A percentile compares a stretch with the other conserved stretches of the same genome.
Evolutionary conservation across 2,888 invertebrate species (phyloP).

Genomic region (Drosophila vallismaia): DNA sequence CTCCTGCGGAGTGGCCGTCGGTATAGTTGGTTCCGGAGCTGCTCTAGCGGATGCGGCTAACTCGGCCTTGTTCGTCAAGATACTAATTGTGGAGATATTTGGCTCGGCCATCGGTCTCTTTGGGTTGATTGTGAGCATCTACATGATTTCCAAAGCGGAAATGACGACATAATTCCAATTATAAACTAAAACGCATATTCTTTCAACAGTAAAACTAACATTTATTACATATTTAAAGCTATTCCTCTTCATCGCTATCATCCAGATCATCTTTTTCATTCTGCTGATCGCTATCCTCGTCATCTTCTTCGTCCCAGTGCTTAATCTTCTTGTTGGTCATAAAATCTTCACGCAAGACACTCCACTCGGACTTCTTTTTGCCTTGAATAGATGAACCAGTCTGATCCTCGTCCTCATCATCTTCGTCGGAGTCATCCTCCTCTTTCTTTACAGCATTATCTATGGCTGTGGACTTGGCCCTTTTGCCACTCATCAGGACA

Average conservation of each 20-base stretch:
- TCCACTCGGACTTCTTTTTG: slow-evolving; percentile 86
- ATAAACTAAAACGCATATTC: slow-evolving; percentile 7
- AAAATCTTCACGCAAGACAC: slow-evolving; percentile 91
- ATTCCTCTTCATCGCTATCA: slow-evolving; percentile 46
- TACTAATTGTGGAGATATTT: slow-evolving; percentile 99
- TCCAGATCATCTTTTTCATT: slow-evolving; percentile 15
- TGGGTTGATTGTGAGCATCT: slow-evolving; percentile 98
- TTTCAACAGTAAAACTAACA: slow-evolving; percentile 33
- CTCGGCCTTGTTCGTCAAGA: slow-evolving; percentile 97
- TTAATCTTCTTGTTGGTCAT: slow-evolving; percentile 95
- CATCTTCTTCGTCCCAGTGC: slow-evolving; percentile 93
- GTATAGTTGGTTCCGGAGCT: slow-evolving; percentile 99
- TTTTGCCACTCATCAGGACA: slow-evolving; percentile 88
- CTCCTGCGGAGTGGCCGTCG: slow-evolving; percentile 95
- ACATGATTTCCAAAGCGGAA: slow-evolving; percentile 93
- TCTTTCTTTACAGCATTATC: slow-evolving; percentile 85
- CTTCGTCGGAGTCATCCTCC: slow-evolving; percentile 83
- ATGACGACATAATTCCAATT: slow-evolving; percentile 84
- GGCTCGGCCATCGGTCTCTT: slow-evolving; percentile 99
- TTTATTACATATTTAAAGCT: slow-evolving; percentile 45
- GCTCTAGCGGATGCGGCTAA: slow-evolving; percentile 99
- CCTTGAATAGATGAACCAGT: slow-evolving; percentile 48
- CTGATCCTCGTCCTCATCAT: slow-evolving; percentile 82
- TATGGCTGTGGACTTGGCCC: slow-evolving; percentile 85
- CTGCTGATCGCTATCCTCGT: slow-evolving; percentile 54